Evolutionary conservation across 1,140 invertebrate genomes (phyloP).

Genomic region (Hycleus phaleratus): DNA sequence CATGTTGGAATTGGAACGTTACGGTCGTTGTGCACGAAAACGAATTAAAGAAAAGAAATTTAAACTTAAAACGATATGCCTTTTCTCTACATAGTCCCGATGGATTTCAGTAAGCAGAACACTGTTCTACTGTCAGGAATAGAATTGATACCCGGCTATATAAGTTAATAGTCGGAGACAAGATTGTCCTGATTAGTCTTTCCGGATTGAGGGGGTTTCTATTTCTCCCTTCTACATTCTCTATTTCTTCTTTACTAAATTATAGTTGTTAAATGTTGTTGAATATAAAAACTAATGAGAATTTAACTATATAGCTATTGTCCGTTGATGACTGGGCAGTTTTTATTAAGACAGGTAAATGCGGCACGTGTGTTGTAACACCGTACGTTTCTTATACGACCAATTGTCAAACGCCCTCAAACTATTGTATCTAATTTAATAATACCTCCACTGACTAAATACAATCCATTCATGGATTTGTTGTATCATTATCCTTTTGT

Average conservation of each 20-base stretch:
- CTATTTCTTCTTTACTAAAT: too few species aligned
- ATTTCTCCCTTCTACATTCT: too few species aligned
- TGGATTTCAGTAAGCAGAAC: conserved; percentile 22
- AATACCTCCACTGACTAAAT: conserved; percentile 34
- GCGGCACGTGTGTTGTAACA: conserved; percentile 21
- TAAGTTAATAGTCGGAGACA: conserved; percentile 39
- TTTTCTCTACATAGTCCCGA: conserved; percentile 2
- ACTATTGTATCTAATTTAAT: conserved; percentile 36
- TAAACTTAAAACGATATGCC: conserved; percentile 21
- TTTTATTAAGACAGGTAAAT: conserved; percentile 13
- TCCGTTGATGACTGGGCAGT: too few species aligned
- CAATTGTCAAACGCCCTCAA: conserved; percentile 26
- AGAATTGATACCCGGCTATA: conserved; percentile 38
- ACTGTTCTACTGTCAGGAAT: conserved; percentile 12
- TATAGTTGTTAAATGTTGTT: too few species aligned
- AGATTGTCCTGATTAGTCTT: conserved; percentile 36
- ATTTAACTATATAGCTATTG: too few species aligned
- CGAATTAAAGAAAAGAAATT: conserved; percentile 27
- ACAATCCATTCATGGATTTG: conserved; percentile 30
- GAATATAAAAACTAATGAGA: too few species aligned
- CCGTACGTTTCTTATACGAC: conserved; percentile 9
- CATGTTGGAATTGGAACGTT: not conserved
- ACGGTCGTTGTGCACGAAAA: conserved; percentile 7
- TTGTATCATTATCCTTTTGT: conserved; percentile 32
- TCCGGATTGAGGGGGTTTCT: not conserved